Percentiles rank a stretch among this genome's conserved stretches.
phyloP scores from a whole-genome alignment of 2,888 invertebrate genomes.

The Cryptus viduatorius region DNA sequence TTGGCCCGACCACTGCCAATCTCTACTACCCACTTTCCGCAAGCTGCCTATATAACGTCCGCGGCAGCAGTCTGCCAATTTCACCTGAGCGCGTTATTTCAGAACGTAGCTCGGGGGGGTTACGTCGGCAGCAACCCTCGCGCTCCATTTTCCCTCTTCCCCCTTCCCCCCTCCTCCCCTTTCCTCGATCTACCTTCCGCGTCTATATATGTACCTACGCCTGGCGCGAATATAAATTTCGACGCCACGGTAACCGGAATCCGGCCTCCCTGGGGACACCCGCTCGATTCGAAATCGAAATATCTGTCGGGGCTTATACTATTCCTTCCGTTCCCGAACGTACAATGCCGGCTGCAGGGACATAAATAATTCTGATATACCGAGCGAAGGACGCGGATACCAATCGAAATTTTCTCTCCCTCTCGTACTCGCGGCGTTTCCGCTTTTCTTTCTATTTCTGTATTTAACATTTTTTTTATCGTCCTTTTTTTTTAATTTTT shows the following conservation, averaged over 20 bases:
- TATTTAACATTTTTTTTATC: neutral
- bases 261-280: conserved; percentile 50
- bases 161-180: conserved; percentile 34
- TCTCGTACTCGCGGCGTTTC: neutral
- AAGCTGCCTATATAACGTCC: neutral
- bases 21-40: conserved; percentile 4
- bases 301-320: conserved; percentile 67
- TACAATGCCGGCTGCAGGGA: conserved; percentile 58
- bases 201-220: conserved; percentile 12
- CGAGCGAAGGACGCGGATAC: conserved; percentile 35
- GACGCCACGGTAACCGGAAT: conserved; percentile 62
- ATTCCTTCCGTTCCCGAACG: conserved; percentile 64
- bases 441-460: conserved; percentile 29
- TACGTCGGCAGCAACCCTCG: conserved; percentile 35
- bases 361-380: conserved; percentile 70
- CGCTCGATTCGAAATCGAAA: conserved; percentile 72
- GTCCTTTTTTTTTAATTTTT: neutral
- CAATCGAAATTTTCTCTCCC: conserved; percentile 52
- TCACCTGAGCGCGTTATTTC: conserved; percentile 63
- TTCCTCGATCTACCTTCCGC: conserved; percentile 34
- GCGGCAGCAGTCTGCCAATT: conserved; percentile 43
- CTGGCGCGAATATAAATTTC: conserved; percentile 65
- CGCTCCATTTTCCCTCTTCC: conserved; percentile 47
- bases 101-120: conserved; percentile 40
- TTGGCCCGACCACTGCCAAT: conserved; percentile 41